phyloP scores from a whole-genome alignment of 1,140 invertebrate genomes.

The Cyphomyrmex costatus region DNA sequence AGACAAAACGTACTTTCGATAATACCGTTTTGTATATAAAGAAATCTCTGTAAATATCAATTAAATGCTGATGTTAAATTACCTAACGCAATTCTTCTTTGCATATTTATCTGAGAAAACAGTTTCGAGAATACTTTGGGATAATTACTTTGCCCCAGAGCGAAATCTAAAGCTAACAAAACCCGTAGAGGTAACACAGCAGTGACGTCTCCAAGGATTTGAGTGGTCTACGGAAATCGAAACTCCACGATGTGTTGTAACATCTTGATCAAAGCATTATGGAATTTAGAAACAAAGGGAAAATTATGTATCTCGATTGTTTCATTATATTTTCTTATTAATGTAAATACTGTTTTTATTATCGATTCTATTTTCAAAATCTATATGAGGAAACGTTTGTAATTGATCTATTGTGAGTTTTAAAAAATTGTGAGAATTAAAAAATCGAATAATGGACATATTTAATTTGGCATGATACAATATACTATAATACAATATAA shows the following conservation, averaged over 20 bases:
- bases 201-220: slow-evolving; percentile 64
- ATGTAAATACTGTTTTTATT: not conserved
- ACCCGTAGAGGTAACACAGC: slow-evolving; percentile 48
- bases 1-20: slow-evolving; percentile 3
- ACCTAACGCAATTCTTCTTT: slow-evolving; percentile 47
- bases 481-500: not conserved
- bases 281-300: not conserved
- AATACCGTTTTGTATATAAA: not conserved
- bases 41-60: slow-evolving; percentile 49
- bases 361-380: not conserved
- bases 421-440: not conserved
- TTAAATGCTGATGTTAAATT: slow-evolving; percentile 52
- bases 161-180: slow-evolving; percentile 69
- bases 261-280: not conserved
- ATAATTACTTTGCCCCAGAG: slow-evolving; percentile 66
- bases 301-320: not conserved
- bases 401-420: not conserved
- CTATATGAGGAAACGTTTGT: not conserved
- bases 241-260: slow-evolving; percentile 56
- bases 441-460: not conserved
- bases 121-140: slow-evolving; percentile 46
- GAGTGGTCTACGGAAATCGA: slow-evolving; percentile 68
- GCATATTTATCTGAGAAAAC: slow-evolving; percentile 68
- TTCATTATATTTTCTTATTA: not conserved
- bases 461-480: not conserved